Percentiles rank a stretch among this genome's conserved stretches.
Evolutionary conservation across 2,888 invertebrate genomes (phyloP).

Genomic region (Eupelmus urozonus): DNA sequence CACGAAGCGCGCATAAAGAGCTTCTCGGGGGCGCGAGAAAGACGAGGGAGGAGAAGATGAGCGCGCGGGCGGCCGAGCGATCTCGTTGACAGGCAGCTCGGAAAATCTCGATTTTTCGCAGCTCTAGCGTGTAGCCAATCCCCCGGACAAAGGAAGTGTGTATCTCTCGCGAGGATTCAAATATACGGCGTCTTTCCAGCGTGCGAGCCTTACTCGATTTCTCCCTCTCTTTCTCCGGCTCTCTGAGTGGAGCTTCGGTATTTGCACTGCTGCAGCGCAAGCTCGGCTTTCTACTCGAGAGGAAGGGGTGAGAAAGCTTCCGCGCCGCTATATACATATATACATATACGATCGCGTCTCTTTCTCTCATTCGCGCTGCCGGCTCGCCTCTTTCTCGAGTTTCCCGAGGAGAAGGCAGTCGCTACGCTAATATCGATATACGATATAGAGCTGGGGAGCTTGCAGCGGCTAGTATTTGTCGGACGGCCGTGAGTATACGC

Average conservation of each 20-base stretch:
- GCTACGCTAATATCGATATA: slow-evolving; percentile 38
- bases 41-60: background rate
- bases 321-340: background rate
- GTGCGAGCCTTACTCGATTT: slow-evolving; percentile 21
- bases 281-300: background rate
- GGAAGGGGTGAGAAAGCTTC: too few species aligned
- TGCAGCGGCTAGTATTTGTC: background rate
- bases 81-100: slow-evolving; percentile 12
- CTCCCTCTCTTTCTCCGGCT: background rate
- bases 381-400: slow-evolving; percentile 26
- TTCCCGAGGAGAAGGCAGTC: slow-evolving; percentile 13
- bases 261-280: slow-evolving; percentile 25
- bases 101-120: slow-evolving; percentile 22
- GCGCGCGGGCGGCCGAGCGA: background rate
- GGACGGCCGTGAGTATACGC: background rate
- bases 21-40: background rate
- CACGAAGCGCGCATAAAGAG: background rate
- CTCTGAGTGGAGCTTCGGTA: slow-evolving; percentile 21
- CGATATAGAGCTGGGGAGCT: slow-evolving; percentile 11
- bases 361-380: background rate
- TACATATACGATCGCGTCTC: background rate
- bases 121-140: background rate
- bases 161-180: slow-evolving; percentile 27
- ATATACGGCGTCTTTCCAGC: slow-evolving; percentile 29
- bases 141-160: slow-evolving; percentile 24